Evolutionary conservation across 2,113 vertebrate genomes (phyloP).

Genomic region (Alligator mississippiensis): DNA sequence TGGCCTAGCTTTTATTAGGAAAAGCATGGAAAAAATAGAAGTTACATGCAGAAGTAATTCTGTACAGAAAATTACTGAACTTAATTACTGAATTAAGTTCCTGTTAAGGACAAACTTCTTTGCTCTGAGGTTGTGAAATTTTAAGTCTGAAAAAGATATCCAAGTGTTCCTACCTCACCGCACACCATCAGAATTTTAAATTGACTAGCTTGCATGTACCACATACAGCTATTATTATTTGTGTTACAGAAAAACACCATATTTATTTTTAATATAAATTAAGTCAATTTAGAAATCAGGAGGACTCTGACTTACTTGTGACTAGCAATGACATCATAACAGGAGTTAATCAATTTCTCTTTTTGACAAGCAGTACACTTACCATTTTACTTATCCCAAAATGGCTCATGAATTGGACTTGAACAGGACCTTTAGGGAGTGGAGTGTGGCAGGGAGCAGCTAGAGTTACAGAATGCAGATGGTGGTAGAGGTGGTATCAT

Average conservation of each 20-base stretch:
- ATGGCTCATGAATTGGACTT: not conserved
- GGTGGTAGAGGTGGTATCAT: not conserved
- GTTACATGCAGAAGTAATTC: not conserved
- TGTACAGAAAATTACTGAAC: not conserved
- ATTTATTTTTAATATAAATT: not conserved
- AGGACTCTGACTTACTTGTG: not conserved
- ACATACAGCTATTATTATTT: not conserved
- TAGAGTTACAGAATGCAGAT: not conserved
- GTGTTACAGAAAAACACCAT: not conserved
- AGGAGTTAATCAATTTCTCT: not conserved
- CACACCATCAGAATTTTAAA: slow-evolving; percentile 7
- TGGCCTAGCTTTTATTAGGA: not conserved
- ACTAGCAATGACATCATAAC: not conserved
- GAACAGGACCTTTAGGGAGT: not conserved
- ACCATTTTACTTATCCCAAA: not conserved
- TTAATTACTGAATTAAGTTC: too few relatives aligned
- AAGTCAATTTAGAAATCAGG: not conserved
- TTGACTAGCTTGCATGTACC: not conserved
- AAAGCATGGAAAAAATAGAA: not conserved
- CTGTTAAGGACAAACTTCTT: not conserved
- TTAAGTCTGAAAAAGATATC: not conserved
- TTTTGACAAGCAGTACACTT: not conserved
- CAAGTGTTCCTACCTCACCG: not conserved
- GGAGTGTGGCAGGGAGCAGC: not conserved
- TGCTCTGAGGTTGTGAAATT: not conserved